Base-by-base conservation (phyloP, 2,888 invertebrate genomes). In the Drosophila vallismaia region DNA sequence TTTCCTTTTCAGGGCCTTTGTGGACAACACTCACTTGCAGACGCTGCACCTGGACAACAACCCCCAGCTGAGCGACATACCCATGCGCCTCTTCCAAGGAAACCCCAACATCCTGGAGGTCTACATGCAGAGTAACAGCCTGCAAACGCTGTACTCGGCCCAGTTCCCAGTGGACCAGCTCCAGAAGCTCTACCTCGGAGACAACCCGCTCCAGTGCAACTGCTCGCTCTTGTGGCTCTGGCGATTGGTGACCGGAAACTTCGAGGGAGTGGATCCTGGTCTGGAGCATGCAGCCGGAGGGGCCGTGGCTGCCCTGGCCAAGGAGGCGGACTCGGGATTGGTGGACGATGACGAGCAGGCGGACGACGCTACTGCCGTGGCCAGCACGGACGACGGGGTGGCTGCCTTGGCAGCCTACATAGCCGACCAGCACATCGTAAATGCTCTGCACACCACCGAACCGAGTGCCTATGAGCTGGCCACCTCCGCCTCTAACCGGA, bases 221-320 rank as follows among this genome's bases (percentile, higher is more conserved):
- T 97, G 97, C 89, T 96, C 97, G 53, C 92, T 97, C 67, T 93
- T 96, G 71, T 97, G 97, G 97, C 92, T 97, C 45, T 96, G 96
- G 96, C 95, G 95, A 88, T 93, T 97, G 48, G 93, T 91, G 6
- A 91, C 90, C 4, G 89, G 92, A 0, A 91, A 91, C 46, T 90
- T 89, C 26, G 91, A 90, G 5, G 90, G 89, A 0, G 54, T 70
- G 0, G 85, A 75, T 1, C 64, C 76, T 0, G 33, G 55, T 4
- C 10, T 74, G 51, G 85, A 85, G 24, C 88, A 77, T 7, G 75
- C 77, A 0, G 77, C 83, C 0, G 89, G 88, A 3, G 90, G 86
- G 0, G 88, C 89, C 0, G 89, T 90, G 3, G 89, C 89, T 0
- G 89, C 89, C 0, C 51, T 90, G 53, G 90, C 89, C 48, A 85